These are phyloP conservation scores for Mixornis gularis DNA, from an alignment of 2,113 vertebrate genomes.

Conservation along the genomic window DNA sequence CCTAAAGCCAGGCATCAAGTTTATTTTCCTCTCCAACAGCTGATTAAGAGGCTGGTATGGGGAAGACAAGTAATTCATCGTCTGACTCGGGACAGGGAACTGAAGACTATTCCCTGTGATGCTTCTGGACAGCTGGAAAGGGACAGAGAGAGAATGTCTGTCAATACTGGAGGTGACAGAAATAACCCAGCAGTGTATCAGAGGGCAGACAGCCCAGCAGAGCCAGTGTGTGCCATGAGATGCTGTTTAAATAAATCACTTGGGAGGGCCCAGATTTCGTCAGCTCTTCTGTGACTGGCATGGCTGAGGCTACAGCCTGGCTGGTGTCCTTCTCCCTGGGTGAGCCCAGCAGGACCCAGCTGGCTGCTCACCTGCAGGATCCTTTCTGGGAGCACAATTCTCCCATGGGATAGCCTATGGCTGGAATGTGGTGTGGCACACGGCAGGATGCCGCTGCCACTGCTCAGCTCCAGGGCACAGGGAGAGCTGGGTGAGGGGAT, in stretches of 20 bases:
- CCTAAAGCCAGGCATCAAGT: not conserved
- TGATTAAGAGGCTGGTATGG: not conserved
- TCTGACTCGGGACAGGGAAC: not conserved
- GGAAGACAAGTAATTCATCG: not conserved
- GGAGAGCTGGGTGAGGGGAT: not conserved
- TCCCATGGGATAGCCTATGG: rapidly evolving
- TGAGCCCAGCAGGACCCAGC: rapidly evolving
- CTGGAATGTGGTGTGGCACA: not conserved
- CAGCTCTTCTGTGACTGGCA: not conserved
- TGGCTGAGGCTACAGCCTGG: not conserved
- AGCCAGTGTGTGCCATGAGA: not conserved
- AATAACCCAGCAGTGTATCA: not conserved
- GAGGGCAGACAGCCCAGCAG: not conserved
- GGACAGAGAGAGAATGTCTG: not conserved
- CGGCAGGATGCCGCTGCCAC: not conserved
- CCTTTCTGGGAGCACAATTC: not conserved
- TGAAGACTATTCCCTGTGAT: not conserved
- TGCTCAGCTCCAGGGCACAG: not conserved
- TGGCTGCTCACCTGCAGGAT: not conserved
- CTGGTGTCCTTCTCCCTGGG: not conserved
- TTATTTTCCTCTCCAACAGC: not conserved
- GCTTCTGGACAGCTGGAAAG: slow-evolving; percentile 39
- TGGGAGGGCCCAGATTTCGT: not conserved
- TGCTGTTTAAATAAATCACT: not conserved
- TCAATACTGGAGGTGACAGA: not conserved